Conservation (phyloP, 2,888 invertebrate genomes). For the Linnaemya tessellans region DNA sequence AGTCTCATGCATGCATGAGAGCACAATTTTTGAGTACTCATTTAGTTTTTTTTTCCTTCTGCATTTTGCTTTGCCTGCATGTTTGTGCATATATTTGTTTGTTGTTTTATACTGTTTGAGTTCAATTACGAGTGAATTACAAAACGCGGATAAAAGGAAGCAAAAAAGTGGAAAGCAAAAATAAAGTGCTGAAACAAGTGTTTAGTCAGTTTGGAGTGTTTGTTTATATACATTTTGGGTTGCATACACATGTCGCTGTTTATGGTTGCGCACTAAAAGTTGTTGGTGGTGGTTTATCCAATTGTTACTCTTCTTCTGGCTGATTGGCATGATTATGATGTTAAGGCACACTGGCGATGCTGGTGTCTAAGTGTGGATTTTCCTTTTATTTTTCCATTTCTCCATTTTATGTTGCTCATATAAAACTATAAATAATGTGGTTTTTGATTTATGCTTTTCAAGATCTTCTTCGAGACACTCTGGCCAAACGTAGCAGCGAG, state of each 20-base stretch:
- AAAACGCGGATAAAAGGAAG: background rate
- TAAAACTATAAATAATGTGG: slow-evolving; percentile 58
- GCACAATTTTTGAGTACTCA: background rate
- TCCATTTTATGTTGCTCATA: slow-evolving; percentile 20
- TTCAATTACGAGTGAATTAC: slow-evolving; percentile 57
- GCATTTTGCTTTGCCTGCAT: background rate
- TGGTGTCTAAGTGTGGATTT: slow-evolving; percentile 21
- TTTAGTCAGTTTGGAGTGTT: slow-evolving; percentile 59
- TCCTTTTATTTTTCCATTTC: slow-evolving; percentile 32
- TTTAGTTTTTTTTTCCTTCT: background rate
- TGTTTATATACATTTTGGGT: slow-evolving; percentile 57
- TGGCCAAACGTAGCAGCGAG: background rate
- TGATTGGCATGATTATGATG: slow-evolving; percentile 59
- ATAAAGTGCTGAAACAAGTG: slow-evolving; percentile 68
- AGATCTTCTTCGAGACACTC: slow-evolving; percentile 51
- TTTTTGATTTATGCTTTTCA: slow-evolving; percentile 67
- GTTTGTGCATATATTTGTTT: slow-evolving; percentile 31
- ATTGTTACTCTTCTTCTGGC: slow-evolving; percentile 29
- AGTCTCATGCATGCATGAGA: slow-evolving; percentile 43
- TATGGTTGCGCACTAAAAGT: background rate
- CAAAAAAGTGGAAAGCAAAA: background rate
- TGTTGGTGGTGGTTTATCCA: slow-evolving; percentile 36
- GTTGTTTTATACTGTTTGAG: slow-evolving; percentile 35
- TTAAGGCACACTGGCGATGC: slow-evolving; percentile 13
- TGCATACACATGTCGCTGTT: slow-evolving; percentile 21